phyloP scores from a whole-genome alignment of 1,140 invertebrate genomes.

The Lasioglossum baleicum region DNA sequence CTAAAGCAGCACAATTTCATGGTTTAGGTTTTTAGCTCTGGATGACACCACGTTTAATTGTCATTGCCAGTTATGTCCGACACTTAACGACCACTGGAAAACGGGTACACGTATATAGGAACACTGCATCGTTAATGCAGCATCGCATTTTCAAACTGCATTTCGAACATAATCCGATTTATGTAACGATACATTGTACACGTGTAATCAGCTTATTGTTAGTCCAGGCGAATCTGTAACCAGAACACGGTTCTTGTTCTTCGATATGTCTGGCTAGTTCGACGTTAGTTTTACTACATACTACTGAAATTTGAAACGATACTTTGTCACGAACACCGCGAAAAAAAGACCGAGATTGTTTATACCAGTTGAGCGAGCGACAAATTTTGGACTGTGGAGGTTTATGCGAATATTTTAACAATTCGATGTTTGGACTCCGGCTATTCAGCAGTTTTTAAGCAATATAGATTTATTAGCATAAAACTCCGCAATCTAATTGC shows the following conservation, averaged over 20 bases:
- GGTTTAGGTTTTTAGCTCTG: neutral
- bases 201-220: slow-evolving; percentile 3
- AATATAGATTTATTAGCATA: too few relatives aligned
- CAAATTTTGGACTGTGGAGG: too few relatives aligned
- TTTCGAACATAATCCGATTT: neutral
- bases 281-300: neutral
- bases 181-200: neutral
- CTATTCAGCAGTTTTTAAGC: too few relatives aligned
- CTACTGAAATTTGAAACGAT: neutral
- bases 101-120: neutral
- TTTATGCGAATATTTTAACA: too few relatives aligned
- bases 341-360: too few relatives aligned
- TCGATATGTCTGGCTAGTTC: neutral
- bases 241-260: neutral
- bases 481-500: too few relatives aligned
- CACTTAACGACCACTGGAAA: neutral
- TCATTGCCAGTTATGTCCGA: neutral
- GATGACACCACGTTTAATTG: neutral
- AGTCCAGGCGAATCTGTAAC: neutral
- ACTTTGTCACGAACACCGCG: too few relatives aligned
- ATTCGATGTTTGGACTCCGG: too few relatives aligned
- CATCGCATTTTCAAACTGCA: neutral
- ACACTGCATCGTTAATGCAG: neutral
- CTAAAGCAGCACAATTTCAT: neutral
- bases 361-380: too few relatives aligned